Evolutionary conservation across 1,140 invertebrate species (phyloP), one percentile per base, ranked within the genome.

Genomic region (Bursaphelenchus mucronatus): DNA sequence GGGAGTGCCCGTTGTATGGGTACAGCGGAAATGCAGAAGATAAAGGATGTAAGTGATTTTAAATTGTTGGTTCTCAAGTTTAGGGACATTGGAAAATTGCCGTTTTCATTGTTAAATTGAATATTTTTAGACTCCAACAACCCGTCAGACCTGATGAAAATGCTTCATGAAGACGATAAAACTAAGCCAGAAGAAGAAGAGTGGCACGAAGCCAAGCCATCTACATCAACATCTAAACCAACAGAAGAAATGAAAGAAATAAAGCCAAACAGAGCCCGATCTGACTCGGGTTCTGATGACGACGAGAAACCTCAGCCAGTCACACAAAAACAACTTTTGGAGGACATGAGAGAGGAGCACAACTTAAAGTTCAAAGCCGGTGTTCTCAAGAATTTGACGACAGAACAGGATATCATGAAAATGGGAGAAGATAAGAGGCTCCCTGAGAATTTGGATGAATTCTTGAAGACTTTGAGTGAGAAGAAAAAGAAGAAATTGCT

Each of bases 11-110:
- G 11, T 61, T 80, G 15, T 80, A 66, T 66, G 71, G 69, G 43
- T 81, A 78, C 73, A 78, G 74, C 61, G 78, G 78, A n/a, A 80
- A 76, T 64, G 73, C 70, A 44, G 79, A 80, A 6, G 65, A 80
- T 67, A 61, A 65, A 47, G 78, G 78, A 64, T 81, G 76, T 78
- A 62, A 76, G 77, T 73, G 11, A 41, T 19, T 54, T 47, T 64
- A 8, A 52, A 15, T 40, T 15, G 71, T 17, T 59, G 51, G 19
- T 9, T 39, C 13, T 40, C 4, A 50, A 59, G 17, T 11, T 54
- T 11, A 51, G 15, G 9, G 13, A 30, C 8, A 61, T 11, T 15
- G 17, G 8, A 13, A 39, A 15, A 10, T 39, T 11, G 54, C 45
- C 17, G 8, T 11, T 10, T 64, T 66, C 30, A 6, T 62, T 66